Conservation (phyloP, 2,797 vertebrate species). For the Margarornis squamiger region DNA sequence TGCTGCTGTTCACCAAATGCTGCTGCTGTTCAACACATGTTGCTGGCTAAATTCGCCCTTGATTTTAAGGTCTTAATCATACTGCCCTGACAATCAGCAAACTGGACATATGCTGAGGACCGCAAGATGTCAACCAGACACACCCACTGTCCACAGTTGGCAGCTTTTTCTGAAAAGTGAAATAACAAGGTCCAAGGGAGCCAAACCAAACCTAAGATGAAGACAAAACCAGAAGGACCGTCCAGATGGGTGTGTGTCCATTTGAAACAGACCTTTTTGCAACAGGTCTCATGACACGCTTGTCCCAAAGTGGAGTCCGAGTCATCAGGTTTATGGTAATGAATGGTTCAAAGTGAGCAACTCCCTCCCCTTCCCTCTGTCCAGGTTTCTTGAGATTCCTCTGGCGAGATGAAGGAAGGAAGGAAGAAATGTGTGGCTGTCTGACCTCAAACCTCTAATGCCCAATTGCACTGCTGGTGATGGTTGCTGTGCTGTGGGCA, state of each 20-base stretch:
- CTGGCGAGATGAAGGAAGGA: neutral
- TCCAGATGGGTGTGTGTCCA: conserved; percentile 65
- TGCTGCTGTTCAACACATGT: conserved; percentile 5
- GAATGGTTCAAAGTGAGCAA: conserved; percentile 36
- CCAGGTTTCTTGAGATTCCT: neutral
- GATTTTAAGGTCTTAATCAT: conserved; percentile 55
- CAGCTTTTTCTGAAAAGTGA: conserved; percentile 61
- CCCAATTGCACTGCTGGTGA: neutral
- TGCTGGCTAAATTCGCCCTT: conserved; percentile 1
- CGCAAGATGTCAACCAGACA: conserved; percentile 73
- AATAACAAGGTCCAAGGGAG: conserved; percentile 54
- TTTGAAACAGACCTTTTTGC: conserved; percentile 58
- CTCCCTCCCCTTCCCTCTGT: neutral
- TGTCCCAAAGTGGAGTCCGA: conserved; percentile 36
- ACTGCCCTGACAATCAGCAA: conserved; percentile 43
- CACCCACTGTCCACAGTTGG: conserved; percentile 74
- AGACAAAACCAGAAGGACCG: conserved; percentile 50
- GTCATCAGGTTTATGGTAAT: conserved; percentile 54
- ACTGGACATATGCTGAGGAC: conserved; percentile 59
- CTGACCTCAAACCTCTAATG: neutral
- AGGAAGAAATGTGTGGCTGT: neutral
- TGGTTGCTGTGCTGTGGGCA: neutral
- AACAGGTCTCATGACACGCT: conserved; percentile 61
- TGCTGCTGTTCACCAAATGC: neutral
- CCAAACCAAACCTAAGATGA: conserved; percentile 69